phyloP scores from a whole-genome alignment of 1,140 invertebrate genomes.

The Gryllus bimaculatus region DNA sequence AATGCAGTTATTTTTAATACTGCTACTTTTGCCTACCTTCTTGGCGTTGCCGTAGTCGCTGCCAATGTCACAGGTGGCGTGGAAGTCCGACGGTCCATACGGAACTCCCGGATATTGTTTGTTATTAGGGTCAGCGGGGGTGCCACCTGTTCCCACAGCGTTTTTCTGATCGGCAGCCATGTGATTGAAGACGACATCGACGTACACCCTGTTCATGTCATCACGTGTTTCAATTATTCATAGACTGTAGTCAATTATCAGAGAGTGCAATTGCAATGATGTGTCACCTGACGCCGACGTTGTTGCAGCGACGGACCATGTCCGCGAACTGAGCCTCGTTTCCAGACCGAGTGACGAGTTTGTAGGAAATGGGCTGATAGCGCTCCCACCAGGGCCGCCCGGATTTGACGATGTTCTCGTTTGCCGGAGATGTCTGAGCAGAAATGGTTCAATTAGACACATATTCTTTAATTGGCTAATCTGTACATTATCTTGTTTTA shows the following conservation, averaged over 20 bases:
- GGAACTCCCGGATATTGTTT: slow-evolving; percentile 50
- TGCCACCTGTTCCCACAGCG: slow-evolving; percentile 46
- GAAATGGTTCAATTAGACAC: no score
- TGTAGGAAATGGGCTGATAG: slow-evolving; percentile 84
- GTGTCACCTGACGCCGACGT: slow-evolving; percentile 52
- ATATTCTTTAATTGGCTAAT: no score
- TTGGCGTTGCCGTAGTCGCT: slow-evolving; percentile 45
- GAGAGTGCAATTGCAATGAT: no score
- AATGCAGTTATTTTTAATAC: background rate
- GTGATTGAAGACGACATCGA: slow-evolving; percentile 80
- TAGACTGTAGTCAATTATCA: no score
- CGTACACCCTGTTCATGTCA: slow-evolving; percentile 58
- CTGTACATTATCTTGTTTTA: no score
- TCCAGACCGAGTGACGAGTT: slow-evolving; percentile 65
- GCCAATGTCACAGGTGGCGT: slow-evolving; percentile 42
- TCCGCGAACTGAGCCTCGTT: slow-evolving; percentile 53
- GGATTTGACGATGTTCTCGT: slow-evolving; percentile 46
- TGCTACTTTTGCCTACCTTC: slow-evolving; percentile 22
- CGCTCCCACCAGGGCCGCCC: slow-evolving; percentile 71
- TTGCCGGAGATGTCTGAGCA: slow-evolving; percentile 46
- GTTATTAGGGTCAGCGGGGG: slow-evolving; percentile 34
- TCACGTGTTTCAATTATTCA: background rate
- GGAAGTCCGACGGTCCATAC: slow-evolving; percentile 45
- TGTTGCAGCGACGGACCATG: slow-evolving; percentile 65
- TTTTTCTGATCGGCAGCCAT: slow-evolving; percentile 56